These are phyloP conservation scores for Drosophila flavopinicola DNA, from an alignment of 2,888 invertebrate species.

Conservation along the genomic window DNA sequence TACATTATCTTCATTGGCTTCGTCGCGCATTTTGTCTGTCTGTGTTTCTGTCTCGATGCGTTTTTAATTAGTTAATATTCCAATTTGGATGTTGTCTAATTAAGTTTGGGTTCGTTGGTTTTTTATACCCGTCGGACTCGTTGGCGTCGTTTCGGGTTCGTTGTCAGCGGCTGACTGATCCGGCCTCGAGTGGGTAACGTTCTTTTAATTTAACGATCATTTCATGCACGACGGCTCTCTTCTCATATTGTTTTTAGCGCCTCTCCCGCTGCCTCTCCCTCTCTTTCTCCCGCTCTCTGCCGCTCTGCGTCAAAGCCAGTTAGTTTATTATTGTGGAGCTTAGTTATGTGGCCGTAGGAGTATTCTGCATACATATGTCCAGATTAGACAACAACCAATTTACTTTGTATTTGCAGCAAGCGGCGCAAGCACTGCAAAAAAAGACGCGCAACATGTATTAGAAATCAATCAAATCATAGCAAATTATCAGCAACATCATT, in stretches of 20 bases:
- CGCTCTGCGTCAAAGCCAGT: conserved; percentile 36
- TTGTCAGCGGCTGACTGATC: conserved; percentile 73
- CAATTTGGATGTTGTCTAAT: conserved; percentile 56
- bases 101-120: conserved; percentile 45
- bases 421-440: conserved; percentile 49
- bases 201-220: conserved; percentile 76
- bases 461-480: background rate
- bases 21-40: conserved; percentile 60
- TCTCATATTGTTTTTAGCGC: conserved; percentile 28
- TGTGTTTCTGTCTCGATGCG: conserved; percentile 24
- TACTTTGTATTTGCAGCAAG: conserved; percentile 11
- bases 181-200: conserved; percentile 62
- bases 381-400: conserved; percentile 59
- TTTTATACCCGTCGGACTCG: conserved; percentile 43
- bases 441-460: background rate
- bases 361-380: conserved; percentile 25
- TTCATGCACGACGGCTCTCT: conserved; percentile 51
- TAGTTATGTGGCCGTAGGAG: conserved; percentile 17
- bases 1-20: conserved; percentile 45
- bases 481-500: no score
- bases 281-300: conserved; percentile 1
- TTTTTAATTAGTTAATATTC: conserved; percentile 76
- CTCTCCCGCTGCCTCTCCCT: conserved; percentile 10
- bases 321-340: conserved; percentile 27
- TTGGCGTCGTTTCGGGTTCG: conserved; percentile 67